A percentile compares a stretch with the other conserved stretches of the same genome.
Evolutionary conservation across 2,888 invertebrate species (phyloP).

Genomic region (Deladenus siricidicola): DNA sequence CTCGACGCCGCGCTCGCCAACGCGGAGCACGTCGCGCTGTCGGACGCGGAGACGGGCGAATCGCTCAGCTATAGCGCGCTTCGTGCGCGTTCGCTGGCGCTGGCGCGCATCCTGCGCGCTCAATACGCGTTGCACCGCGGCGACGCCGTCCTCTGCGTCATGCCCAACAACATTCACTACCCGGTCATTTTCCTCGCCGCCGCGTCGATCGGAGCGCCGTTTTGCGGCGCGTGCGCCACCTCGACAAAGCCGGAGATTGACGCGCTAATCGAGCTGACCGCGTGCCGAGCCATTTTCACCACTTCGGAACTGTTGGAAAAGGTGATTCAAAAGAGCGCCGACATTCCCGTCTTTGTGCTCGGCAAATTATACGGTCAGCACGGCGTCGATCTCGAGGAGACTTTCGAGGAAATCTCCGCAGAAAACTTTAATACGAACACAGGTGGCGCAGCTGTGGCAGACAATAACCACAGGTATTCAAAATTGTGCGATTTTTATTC

Average conservation of each 20-base stretch:
- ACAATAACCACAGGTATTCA: neutral
- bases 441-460: neutral
- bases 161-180: conserved; percentile 38
- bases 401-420: conserved; percentile 4
- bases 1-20: too few relatives aligned
- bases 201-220: too few relatives aligned
- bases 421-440: too few relatives aligned
- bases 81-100: conserved; percentile 5
- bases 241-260: too few relatives aligned
- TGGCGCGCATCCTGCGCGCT: conserved; percentile 11
- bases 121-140: conserved; percentile 18
- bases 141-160: conserved; percentile 30
- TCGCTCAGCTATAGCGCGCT: conserved; percentile 15
- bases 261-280: conserved; percentile 11
- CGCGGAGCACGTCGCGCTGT: conserved; percentile 16
- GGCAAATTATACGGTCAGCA: conserved; percentile 7
- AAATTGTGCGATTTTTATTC: too few relatives aligned
- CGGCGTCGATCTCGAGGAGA: conserved; percentile 1
- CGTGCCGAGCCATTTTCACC: conserved; percentile 13
- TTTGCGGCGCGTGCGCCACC: too few relatives aligned
- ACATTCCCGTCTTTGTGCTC: conserved; percentile 4
- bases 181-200: conserved; percentile 30
- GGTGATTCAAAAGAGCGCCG: conserved; percentile 2
- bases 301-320: conserved; percentile 13
- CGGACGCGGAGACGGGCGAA: conserved; percentile 25